A percentile compares a stretch with the other conserved stretches of the same genome.
phyloP scores from a whole-genome alignment of 2,888 invertebrate genomes.

The Chloroclystis v-ata region DNA sequence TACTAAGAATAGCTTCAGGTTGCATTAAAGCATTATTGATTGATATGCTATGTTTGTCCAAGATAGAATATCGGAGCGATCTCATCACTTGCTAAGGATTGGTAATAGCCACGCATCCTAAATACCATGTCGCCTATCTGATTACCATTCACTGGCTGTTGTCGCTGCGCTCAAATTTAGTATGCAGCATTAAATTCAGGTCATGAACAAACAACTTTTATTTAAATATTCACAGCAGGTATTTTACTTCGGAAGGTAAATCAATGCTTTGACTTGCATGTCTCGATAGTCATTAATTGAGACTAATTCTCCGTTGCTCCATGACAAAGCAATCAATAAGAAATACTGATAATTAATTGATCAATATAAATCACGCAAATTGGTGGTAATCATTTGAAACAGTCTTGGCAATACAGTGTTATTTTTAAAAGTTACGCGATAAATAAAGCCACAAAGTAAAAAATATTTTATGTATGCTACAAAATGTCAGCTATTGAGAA shows the following conservation, averaged over 20 bases:
- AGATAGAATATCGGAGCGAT: conserved; percentile 6
- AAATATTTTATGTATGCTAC: conserved; percentile 16
- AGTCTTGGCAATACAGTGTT: not conserved
- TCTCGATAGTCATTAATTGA: conserved; percentile 17
- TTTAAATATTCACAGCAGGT: conserved; percentile 51
- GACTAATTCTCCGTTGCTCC: conserved; percentile 9
- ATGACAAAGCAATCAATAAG: not conserved
- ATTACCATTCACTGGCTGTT: conserved; percentile 49
- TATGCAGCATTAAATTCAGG: conserved; percentile 59
- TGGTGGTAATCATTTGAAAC: too few species aligned
- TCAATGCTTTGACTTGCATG: conserved; percentile 17
- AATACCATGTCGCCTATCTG: conserved; percentile 31
- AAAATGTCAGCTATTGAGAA: conserved; percentile 26
- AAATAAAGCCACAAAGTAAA: conserved; percentile 18
- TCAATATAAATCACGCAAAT: not conserved
- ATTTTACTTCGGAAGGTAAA: conserved; percentile 21
- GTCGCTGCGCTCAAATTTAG: conserved; percentile 46
- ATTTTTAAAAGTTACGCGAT: conserved; percentile 1
- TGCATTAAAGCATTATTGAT: too few species aligned
- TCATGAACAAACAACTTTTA: conserved; percentile 59
- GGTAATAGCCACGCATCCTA: conserved; percentile 28
- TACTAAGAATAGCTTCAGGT: too few species aligned
- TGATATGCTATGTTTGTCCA: too few species aligned
- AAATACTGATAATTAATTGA: not conserved
- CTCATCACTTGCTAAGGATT: conserved; percentile 20